phyloP scores from a whole-genome alignment of 2,113 vertebrate genomes.

The Aspidoscelis tigris region DNA sequence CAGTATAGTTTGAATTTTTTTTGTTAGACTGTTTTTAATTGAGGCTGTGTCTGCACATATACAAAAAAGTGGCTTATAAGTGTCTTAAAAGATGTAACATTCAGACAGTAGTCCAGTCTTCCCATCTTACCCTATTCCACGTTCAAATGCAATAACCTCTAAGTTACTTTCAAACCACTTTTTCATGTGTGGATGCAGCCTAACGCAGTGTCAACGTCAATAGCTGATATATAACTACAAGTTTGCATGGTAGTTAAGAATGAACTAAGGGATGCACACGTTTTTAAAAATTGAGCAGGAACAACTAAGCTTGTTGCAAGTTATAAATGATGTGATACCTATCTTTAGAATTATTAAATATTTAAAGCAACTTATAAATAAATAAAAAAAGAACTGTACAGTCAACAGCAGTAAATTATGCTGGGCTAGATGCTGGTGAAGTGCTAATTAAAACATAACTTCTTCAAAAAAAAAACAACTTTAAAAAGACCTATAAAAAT shows the following conservation, averaged over 20 bases:
- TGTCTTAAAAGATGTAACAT: no score
- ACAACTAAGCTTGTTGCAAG: conserved; percentile 22
- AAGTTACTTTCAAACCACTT: no score
- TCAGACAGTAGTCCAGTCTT: no score
- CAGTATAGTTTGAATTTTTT: no score
- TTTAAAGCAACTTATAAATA: conserved; percentile 47
- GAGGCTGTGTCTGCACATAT: no score
- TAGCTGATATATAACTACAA: background rate
- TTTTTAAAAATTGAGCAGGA: conserved; percentile 25
- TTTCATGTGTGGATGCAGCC: no score
- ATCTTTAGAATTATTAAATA: conserved; percentile 48
- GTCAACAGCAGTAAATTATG: conserved; percentile 58
- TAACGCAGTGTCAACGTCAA: no score
- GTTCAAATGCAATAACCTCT: no score
- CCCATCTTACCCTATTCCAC: no score
- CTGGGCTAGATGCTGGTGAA: conserved; percentile 37
- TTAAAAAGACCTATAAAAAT: background rate
- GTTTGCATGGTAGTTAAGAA: background rate
- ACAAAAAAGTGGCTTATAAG: no score
- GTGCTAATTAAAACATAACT: conserved; percentile 53
- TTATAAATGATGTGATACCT: background rate
- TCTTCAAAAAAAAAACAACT: conserved; percentile 2
- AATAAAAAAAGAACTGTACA: conserved; percentile 21
- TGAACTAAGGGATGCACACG: conserved; percentile 13
- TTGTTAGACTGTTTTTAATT: no score